These are phyloP conservation scores for Mionectes olivaceus DNA, from an alignment of 2,797 vertebrate genomes.

Conservation along the genomic window DNA sequence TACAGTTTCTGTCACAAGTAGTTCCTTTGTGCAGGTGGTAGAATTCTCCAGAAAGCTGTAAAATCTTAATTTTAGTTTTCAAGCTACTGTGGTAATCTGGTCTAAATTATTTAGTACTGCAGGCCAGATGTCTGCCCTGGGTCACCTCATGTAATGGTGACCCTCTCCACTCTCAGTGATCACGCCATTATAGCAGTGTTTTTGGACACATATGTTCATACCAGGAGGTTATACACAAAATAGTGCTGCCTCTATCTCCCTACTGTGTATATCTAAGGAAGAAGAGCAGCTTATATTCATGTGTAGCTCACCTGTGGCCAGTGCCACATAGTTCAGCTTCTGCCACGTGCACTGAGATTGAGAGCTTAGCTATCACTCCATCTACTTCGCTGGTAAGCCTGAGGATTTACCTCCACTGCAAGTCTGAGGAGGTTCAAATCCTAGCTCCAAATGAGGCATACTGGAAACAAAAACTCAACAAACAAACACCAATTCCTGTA, in stretches of 20 bases:
- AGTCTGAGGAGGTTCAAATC: not conserved
- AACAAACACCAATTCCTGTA: not conserved
- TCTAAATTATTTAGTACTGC: not conserved
- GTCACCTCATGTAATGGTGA: not conserved
- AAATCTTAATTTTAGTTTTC: not conserved
- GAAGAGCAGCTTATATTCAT: not conserved
- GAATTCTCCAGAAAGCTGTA: not conserved
- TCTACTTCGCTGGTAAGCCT: not conserved
- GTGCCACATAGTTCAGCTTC: not conserved
- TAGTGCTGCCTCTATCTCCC: not conserved
- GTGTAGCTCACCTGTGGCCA: not conserved
- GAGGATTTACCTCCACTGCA: not conserved
- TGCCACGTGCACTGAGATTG: not conserved
- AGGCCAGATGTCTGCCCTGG: not conserved
- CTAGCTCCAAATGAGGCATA: not conserved
- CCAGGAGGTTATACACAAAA: not conserved
- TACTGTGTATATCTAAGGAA: not conserved
- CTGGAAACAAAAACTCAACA: not conserved
- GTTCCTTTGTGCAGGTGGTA: not conserved
- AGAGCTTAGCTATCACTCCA: rapidly evolving
- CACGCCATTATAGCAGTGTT: not conserved
- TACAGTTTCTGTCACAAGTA: not conserved
- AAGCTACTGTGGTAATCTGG: not conserved
- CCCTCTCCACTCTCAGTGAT: not conserved
- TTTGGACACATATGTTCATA: not conserved